Evolutionary conservation across 2,113 vertebrate species (phyloP).

Genomic region (Sphyrna mokarran): DNA sequence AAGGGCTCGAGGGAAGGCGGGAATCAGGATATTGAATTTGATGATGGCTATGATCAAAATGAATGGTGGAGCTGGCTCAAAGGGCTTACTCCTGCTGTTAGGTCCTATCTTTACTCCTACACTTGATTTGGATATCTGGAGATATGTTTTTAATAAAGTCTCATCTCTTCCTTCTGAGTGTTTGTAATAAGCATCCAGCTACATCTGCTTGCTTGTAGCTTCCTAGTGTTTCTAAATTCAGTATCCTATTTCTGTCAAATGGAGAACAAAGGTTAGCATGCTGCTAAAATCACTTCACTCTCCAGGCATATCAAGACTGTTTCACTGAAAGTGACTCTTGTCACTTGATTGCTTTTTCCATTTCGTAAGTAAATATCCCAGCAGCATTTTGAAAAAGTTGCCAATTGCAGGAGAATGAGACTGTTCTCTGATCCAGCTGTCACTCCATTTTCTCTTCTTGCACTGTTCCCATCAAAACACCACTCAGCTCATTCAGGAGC

Average conservation of each 20-base stretch:
- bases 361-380: background rate
- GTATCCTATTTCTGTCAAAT: background rate
- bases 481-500: no score
- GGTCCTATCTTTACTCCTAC: no score
- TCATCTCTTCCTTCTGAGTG: background rate
- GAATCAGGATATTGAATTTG: no score
- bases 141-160: background rate
- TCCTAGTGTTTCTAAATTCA: background rate
- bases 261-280: background rate
- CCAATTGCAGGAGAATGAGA: background rate
- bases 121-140: background rate
- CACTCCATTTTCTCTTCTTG: background rate
- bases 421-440: background rate
- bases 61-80: no score
- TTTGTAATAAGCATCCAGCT: background rate
- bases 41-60: no score
- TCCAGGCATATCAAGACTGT: background rate
- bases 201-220: background rate
- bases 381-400: background rate
- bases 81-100: no score
- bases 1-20: no score
- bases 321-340: background rate
- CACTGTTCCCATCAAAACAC: no score
- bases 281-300: background rate
- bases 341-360: background rate